A percentile compares a stretch with the other conserved stretches of the same genome.
Evolutionary conservation across 53 echinoderm and acorn worm species (phyloP).

Genomic region (Holothuria scabra): DNA sequence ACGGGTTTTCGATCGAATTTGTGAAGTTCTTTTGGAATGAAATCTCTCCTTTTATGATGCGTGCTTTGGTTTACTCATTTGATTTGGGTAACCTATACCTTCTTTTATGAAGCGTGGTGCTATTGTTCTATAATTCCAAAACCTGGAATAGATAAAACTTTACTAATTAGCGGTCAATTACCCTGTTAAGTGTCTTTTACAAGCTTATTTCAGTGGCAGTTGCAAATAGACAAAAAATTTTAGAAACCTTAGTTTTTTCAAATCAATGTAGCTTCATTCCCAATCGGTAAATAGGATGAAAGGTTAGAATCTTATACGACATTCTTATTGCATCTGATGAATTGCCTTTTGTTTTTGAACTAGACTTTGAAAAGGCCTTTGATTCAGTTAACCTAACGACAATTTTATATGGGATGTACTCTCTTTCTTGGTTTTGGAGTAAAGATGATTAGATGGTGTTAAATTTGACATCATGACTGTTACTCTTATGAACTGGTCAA

Average conservation of each 20-base stretch:
- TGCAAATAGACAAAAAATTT: not conserved
- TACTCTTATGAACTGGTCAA: no score
- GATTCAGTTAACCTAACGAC: not conserved
- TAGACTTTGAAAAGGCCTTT: no score
- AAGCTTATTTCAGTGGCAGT: not conserved
- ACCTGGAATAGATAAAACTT: not conserved
- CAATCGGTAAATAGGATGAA: no score
- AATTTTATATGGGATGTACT: not conserved
- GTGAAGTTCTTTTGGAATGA: no score
- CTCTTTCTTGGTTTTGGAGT: no score
- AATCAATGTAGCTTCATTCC: slow-evolving; percentile 11
- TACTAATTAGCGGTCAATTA: slow-evolving; percentile 4
- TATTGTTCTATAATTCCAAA: not conserved
- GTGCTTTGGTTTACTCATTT: slow-evolving; percentile 11
- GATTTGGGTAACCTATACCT: not conserved
- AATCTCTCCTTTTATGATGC: not conserved
- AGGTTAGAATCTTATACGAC: not conserved
- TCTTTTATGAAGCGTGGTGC: not conserved
- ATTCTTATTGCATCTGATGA: not conserved
- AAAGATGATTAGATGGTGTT: no score
- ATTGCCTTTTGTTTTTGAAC: no score
- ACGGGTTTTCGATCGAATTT: slow-evolving; percentile 27
- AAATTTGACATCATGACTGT: no score
- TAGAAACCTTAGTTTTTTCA: not conserved
- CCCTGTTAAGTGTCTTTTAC: slow-evolving; percentile 9